A percentile compares a stretch with the other conserved stretches of the same genome.
These are phyloP conservation scores for Meteorus cinctellus DNA, from an alignment of 2,888 invertebrate genomes.

Conservation along the genomic window DNA sequence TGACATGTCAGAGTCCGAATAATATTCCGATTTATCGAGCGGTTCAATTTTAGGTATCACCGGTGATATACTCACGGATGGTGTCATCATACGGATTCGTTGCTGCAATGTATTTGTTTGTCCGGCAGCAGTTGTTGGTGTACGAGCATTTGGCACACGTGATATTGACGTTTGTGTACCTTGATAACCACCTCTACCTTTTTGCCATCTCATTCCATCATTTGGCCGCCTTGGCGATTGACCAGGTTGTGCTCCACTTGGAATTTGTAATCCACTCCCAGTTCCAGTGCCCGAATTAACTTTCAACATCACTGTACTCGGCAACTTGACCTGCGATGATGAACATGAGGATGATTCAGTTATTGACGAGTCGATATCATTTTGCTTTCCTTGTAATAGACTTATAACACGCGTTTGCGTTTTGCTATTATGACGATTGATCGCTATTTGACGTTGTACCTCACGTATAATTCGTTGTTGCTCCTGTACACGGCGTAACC, in stretches of 20 bases:
- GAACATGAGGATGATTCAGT: constrained; percentile 63
- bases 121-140: constrained; percentile 55
- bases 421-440: constrained; percentile 81
- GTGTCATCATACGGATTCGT: constrained; percentile 74
- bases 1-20: constrained; percentile 70
- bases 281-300: constrained; percentile 63
- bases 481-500: constrained; percentile 87
- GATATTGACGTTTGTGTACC: constrained; percentile 67
- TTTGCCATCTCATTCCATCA: constrained; percentile 68
- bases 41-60: constrained; percentile 71
- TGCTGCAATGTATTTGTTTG: constrained; percentile 62
- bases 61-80: constrained; percentile 75
- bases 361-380: constrained; percentile 65
- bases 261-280: constrained; percentile 52
- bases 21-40: constrained; percentile 66
- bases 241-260: constrained; percentile 53
- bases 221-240: constrained; percentile 63
- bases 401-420: constrained; percentile 83
- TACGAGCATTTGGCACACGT: constrained; percentile 58
- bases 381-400: constrained; percentile 80
- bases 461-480: constrained; percentile 89
- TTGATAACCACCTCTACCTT: constrained; percentile 63
- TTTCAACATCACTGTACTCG: constrained; percentile 70
- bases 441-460: constrained; percentile 85
- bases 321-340: constrained; percentile 65